Base-by-base conservation (phyloP, 2,113 vertebrate species). In the Puffinus mauretanicus region DNA sequence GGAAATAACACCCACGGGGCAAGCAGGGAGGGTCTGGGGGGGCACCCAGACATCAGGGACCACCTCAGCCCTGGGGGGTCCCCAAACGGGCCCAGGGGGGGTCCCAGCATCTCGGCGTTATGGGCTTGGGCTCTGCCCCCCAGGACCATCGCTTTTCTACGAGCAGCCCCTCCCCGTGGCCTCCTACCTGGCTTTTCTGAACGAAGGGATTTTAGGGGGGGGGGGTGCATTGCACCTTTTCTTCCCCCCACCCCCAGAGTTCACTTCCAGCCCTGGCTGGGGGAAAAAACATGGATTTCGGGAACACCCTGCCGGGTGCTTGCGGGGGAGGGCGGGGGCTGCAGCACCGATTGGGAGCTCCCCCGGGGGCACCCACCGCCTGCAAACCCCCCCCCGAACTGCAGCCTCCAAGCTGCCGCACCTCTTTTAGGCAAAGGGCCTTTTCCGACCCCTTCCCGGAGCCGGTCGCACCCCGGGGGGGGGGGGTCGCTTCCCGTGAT, bases 261-360 rank as follows among this genome's bases (percentile, higher is more conserved):
- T 38, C 36, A 38, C 36, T 38, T 38, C 36, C 36, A 38, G 36
- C 36, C 36, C 36, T 38, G 36, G 36, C 36, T 38, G 36, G 36
- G 36, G 36, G 36, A 8, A 46, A 82, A 61, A 0, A 0, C 0
- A 0, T 7, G 1, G 16, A 34, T 73, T 91, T 85, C 0, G 11
- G 47, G 38, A 47, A 29, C 19, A 24, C 11, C 46, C 52, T 10
- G 7, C 11, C 3, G 38, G 27, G 6, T 19, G 32, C 40, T 34
- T 9, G 2, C 2, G 16, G 44, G 44, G 1, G 26, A 11, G 3
- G 3, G 13, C n/a, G 6, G 5, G 21, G 7, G 30, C 5, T 13
- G 62, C 69, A 66, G 69, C 69, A 16, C 19, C 71, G 42, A n/a
- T 12, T 8, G 32, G 29, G 36, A 38, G 25, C 40, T 40, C 57